Evolutionary conservation across 2,888 invertebrate species (phyloP).

Genomic region (Tetramorium bicarinatum): DNA sequence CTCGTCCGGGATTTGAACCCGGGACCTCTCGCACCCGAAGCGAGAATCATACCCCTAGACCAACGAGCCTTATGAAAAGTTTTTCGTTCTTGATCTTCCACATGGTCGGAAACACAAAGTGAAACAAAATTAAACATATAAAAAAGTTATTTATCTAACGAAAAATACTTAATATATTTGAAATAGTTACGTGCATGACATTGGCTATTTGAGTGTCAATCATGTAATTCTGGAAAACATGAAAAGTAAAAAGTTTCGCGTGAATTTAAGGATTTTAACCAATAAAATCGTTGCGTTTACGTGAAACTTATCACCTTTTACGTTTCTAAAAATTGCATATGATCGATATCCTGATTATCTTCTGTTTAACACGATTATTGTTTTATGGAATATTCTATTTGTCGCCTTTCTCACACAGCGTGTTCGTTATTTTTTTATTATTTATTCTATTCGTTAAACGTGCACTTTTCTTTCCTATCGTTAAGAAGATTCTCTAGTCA

Average conservation of each 20-base stretch:
- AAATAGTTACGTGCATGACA: neutral
- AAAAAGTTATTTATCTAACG: neutral
- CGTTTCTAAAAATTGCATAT: too few relatives aligned
- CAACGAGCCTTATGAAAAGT: constrained; percentile 87
- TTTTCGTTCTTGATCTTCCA: constrained; percentile 58
- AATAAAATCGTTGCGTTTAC: too few relatives aligned
- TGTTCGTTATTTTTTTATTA: neutral
- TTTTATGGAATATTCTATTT: neutral
- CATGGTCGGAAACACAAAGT: neutral
- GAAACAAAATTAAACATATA: neutral
- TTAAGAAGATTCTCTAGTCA: neutral
- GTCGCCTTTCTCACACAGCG: neutral
- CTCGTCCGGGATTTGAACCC: constrained; percentile 92
- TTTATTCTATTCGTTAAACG: neutral
- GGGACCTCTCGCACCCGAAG: constrained; percentile 92
- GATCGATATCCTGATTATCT: neutral
- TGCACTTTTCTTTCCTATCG: neutral
- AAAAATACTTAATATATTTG: neutral
- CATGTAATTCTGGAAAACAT: too few relatives aligned
- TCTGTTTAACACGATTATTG: neutral
- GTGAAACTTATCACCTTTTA: too few relatives aligned
- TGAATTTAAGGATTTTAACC: too few relatives aligned
- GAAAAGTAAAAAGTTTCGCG: too few relatives aligned
- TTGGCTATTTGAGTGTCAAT: neutral
- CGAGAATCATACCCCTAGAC: constrained; percentile 91